phyloP scores from a whole-genome alignment of 2,113 vertebrate species.

The Myodes glareolus region DNA sequence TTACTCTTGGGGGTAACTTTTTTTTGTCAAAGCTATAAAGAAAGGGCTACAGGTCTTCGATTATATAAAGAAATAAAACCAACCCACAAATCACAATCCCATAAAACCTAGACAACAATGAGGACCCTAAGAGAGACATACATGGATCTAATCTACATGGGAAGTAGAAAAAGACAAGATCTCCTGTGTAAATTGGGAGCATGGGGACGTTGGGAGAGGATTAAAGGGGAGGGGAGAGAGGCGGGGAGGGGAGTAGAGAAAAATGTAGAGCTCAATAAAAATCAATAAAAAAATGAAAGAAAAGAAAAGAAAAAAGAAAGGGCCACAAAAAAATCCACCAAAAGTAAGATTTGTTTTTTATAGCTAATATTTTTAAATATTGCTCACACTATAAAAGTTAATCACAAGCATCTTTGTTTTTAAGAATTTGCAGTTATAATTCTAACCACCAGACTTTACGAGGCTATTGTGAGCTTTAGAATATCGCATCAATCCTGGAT shows the following conservation, averaged over 20 bases:
- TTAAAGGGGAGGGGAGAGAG: no score
- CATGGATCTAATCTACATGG: no score
- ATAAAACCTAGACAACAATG: no score
- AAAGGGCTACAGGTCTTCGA: neutral
- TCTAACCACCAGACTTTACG: neutral
- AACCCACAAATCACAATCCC: no score
- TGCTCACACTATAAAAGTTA: neutral
- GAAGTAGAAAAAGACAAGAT: no score
- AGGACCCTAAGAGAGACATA: no score
- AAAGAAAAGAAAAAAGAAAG: neutral
- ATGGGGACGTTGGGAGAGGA: no score
- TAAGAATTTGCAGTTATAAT: neutral
- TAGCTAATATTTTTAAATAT: neutral
- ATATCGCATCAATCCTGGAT: neutral
- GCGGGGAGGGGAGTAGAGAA: no score
- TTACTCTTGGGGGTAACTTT: neutral
- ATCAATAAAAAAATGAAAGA: no score
- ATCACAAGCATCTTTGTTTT: neutral
- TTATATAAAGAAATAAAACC: no score
- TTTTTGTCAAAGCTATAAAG: neutral
- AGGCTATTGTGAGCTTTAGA: neutral
- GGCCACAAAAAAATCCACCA: neutral
- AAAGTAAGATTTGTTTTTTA: conserved; percentile 15
- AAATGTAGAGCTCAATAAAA: no score
- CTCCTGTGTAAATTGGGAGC: no score